Conservation (phyloP, 2,113 vertebrate species). For the Corythornis vintsioides region DNA sequence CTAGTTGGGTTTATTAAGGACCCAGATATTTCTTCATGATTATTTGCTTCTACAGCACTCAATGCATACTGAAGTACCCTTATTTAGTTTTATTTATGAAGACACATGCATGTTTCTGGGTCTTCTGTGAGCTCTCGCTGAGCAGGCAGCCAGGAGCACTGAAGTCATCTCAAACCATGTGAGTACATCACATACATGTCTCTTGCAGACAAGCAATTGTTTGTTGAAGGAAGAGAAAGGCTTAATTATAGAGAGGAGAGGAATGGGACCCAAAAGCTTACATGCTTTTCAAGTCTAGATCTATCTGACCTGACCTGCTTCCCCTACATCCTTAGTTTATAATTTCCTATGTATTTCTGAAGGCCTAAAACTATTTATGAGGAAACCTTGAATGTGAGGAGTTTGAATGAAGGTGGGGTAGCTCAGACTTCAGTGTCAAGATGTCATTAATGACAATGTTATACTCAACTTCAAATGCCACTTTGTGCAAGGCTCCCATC, state of each 20-base stretch:
- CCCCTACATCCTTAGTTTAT: not conserved
- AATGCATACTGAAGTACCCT: fast-evolving
- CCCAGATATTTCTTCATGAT: not conserved
- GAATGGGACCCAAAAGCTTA: fast-evolving
- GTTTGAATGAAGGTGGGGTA: no score
- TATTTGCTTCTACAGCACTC: not conserved
- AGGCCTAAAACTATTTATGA: not conserved
- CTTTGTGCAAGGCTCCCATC: not conserved
- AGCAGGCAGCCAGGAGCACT: not conserved
- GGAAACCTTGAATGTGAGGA: fast-evolving
- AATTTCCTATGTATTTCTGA: not conserved
- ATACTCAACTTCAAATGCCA: not conserved
- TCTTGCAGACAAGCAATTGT: fast-evolving
- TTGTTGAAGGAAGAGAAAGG: not conserved
- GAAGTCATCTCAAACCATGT: fast-evolving
- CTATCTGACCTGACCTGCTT: not conserved
- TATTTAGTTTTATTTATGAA: not conserved
- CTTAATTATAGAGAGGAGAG: not conserved
- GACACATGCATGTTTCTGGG: fast-evolving
- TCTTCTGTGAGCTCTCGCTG: not conserved
- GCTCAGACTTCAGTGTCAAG: not conserved
- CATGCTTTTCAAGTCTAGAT: not conserved
- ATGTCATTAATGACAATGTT: not conserved
- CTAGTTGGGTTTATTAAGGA: not conserved
- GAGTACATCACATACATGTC: no score